phyloP scores from a whole-genome alignment of 1,140 invertebrate species.

The Myzus persicae region DNA sequence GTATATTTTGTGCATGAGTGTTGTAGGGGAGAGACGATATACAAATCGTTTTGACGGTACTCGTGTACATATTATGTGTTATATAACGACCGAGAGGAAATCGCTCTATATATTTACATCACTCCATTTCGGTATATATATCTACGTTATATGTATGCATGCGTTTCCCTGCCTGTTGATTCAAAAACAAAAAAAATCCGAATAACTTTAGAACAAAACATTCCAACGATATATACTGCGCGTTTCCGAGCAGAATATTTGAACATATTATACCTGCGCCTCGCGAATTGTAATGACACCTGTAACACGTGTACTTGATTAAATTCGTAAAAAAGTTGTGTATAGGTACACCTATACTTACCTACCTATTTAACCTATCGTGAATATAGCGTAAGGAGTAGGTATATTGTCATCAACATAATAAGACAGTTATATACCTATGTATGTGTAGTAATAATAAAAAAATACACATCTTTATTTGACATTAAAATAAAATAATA shows the following conservation, averaged over 20 bases:
- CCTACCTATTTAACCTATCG: too few species aligned
- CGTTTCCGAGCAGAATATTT: neutral
- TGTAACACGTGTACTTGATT: too few species aligned
- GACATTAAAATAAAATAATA: neutral
- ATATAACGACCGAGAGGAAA: neutral
- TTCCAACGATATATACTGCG: neutral
- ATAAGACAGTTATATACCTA: neutral
- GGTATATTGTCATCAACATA: too few species aligned
- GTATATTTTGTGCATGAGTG: neutral
- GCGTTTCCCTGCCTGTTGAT: neutral
- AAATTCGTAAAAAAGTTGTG: too few species aligned
- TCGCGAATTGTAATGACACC: neutral
- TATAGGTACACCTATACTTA: too few species aligned
- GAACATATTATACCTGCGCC: neutral
- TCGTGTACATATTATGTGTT: neutral
- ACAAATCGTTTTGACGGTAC: conserved; percentile 34
- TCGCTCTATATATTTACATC: neutral
- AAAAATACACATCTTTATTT: neutral
- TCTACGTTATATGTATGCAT: neutral
- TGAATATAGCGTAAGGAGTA: too few species aligned
- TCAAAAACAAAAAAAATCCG: neutral
- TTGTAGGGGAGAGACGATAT: conserved; percentile 19
- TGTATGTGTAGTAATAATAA: neutral
- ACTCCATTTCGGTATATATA: neutral
- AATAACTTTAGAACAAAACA: neutral